phyloP scores from a whole-genome alignment of 2,113 vertebrate species.

The Syngnathus scovelli region DNA sequence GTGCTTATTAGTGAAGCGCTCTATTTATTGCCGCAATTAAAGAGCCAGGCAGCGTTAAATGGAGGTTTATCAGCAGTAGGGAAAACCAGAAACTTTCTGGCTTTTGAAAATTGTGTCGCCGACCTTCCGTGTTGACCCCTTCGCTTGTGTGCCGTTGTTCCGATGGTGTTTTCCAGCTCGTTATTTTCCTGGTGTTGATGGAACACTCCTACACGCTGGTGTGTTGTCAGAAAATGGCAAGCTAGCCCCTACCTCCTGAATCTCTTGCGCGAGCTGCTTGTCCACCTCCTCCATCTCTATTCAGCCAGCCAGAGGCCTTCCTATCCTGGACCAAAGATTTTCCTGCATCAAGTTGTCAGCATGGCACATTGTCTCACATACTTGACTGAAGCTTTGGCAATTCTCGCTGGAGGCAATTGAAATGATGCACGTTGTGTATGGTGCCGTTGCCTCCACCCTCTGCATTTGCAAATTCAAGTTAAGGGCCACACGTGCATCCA shows the following conservation, averaged over 20 bases:
- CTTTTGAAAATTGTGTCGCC: background rate
- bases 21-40: background rate
- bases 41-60: background rate
- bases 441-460: background rate
- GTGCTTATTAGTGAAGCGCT: background rate
- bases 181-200: constrained; percentile 24
- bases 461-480: background rate
- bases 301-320: constrained; percentile 9
- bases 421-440: background rate
- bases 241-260: background rate
- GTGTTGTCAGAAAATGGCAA: constrained; percentile 3
- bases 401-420: constrained; percentile 6
- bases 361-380: constrained; percentile 8
- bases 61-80: background rate
- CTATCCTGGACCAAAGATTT: background rate
- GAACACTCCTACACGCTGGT: background rate
- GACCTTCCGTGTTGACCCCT: background rate
- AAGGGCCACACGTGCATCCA: background rate
- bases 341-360: background rate
- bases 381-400: background rate
- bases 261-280: constrained; percentile 1
- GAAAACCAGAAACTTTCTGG: background rate
- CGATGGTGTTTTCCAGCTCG: background rate
- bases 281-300: constrained; percentile 11
- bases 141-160: background rate